Evolutionary conservation across 2,113 vertebrate genomes (phyloP), one percentile per base, ranked within the genome.

Genomic region (Dipodomys merriami): DNA sequence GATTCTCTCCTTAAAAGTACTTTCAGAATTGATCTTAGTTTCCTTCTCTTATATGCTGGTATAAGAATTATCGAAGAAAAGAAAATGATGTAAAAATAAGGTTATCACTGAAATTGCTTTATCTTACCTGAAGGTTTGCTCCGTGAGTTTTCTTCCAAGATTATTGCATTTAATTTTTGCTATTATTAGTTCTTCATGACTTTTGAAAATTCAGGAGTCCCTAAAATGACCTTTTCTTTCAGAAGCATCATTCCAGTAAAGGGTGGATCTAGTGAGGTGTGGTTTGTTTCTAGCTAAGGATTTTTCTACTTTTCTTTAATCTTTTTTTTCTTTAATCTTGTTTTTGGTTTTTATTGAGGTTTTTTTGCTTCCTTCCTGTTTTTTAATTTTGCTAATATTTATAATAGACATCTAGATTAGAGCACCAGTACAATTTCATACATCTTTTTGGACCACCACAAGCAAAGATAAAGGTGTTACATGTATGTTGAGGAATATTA

Each of bases 111-210:
- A 90, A 93, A 90, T 73, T 88, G 9, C 83, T 73, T 73, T 88
- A 0, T 92, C 30, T 30, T 85, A 16, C 83, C 60, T 94, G 57
- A 93, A 93, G 13, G 93, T 93, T 91, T 49, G 29, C n/a, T 74
- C 25, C 10, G 6, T 74, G n/a, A 29, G 18, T 91, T 94, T 94
- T 86, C 91, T 64, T 65, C 62, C 60, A 83, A 78, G 57, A 87
- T 91, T 82, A 95, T 93, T 96, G 30, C n/a, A 57, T 9, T 93
- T 64, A 44, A 69, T 78, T 84, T 92, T 94, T 95, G 77, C 25
- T 91, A 5, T 79, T 80, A 92, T 78, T 86, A 96, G 81, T 79
- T 86, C 33, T 65, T 92, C 91, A 87, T 78, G 83, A 88, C 72
- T 91, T 95, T 87, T 93, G 80, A 88, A 94, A 95, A 65, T 71